Evolutionary conservation across 2,113 vertebrate genomes (phyloP).

Genomic region (Scomber japonicus): DNA sequence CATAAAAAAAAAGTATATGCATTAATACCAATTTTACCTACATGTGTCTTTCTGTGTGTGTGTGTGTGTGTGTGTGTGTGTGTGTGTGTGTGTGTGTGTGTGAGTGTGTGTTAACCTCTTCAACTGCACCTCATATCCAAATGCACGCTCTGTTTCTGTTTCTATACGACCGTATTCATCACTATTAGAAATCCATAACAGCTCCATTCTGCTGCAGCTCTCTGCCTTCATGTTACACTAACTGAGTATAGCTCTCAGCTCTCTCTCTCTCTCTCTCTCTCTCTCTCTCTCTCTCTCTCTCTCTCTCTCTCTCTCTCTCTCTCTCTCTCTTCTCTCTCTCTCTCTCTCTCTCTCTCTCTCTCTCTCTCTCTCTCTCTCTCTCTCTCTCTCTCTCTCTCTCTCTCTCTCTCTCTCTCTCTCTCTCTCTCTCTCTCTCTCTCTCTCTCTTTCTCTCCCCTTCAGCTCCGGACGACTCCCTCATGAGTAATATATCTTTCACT

Average conservation of each 20-base stretch:
- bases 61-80: not conserved
- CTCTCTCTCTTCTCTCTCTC: no score
- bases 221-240: not conserved
- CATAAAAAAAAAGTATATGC: no score
- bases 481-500: constrained; percentile 32
- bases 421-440: no score
- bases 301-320: no score
- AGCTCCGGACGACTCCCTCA: constrained; percentile 32
- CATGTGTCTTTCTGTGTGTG: no score
- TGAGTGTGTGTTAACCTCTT: not conserved
- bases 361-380: no score
- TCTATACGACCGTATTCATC: constrained; percentile 61
- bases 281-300: not conserved
- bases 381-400: no score
- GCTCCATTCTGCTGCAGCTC: constrained; percentile 45
- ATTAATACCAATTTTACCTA: no score
- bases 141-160: constrained; percentile 17
- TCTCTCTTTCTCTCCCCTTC: not conserved
- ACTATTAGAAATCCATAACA: constrained; percentile 70
- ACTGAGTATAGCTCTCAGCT: constrained; percentile 22
- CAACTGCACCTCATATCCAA: constrained; percentile 27
- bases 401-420: no score
- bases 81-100: constrained; percentile 23
- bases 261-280: not conserved
- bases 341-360: no score